Evolutionary conservation across 2,888 invertebrate genomes (phyloP).

Genomic region (Phania funesta): DNA sequence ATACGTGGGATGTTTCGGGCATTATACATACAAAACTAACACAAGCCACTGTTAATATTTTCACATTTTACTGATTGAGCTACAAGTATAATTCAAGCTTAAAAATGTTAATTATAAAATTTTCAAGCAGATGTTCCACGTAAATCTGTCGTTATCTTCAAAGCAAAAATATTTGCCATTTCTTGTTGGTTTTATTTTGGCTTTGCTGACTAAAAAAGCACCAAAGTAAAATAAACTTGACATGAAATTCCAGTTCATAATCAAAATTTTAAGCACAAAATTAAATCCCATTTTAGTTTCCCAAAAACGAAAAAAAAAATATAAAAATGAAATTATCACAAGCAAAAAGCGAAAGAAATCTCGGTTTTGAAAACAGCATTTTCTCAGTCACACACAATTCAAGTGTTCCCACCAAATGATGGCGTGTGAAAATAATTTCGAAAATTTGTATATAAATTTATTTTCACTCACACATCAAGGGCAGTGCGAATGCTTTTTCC

Average conservation of each 20-base stretch:
- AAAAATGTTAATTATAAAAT: constrained; percentile 53
- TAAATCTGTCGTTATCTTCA: constrained; percentile 58
- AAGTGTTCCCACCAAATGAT: constrained; percentile 66
- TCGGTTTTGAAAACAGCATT: constrained; percentile 62
- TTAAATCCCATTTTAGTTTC: constrained; percentile 57
- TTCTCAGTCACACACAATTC: constrained; percentile 74
- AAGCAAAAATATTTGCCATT: constrained; percentile 47
- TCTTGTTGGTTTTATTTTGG: background rate
- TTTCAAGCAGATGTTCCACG: constrained; percentile 63
- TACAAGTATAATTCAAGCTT: constrained; percentile 22
- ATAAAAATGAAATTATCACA: constrained; percentile 71
- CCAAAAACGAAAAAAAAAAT: constrained; percentile 58
- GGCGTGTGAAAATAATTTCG: constrained; percentile 76
- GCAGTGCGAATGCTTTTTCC: background rate
- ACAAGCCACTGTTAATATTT: constrained; percentile 1
- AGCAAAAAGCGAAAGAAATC: constrained; percentile 41
- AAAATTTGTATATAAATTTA: constrained; percentile 68
- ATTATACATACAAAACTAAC: background rate
- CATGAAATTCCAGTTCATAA: constrained; percentile 59
- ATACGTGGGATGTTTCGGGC: constrained; percentile 31
- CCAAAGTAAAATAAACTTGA: constrained; percentile 23
- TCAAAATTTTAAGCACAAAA: constrained; percentile 43
- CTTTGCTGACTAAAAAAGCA: background rate
- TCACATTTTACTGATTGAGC: background rate
- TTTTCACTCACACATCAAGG: constrained; percentile 40